Percentiles rank a stretch among this genome's conserved stretches.
Evolutionary conservation across 1,140 invertebrate genomes (phyloP).

Genomic region (Luehdorfia chinensis): DNA sequence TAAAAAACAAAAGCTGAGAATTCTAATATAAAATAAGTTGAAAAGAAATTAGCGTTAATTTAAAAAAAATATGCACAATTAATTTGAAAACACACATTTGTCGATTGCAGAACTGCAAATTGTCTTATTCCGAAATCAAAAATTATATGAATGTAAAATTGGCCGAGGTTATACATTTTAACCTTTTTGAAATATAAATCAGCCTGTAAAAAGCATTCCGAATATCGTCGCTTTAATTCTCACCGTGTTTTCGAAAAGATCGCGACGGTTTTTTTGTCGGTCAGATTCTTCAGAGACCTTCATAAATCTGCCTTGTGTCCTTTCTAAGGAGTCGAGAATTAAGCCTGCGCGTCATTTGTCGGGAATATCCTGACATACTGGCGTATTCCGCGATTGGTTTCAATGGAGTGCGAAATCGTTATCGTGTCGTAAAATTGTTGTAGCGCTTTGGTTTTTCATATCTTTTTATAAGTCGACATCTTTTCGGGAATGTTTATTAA

Average conservation of each 20-base stretch:
- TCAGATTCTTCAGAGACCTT: conserved; percentile 37
- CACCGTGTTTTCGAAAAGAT: conserved; percentile 25
- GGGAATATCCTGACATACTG: conserved; percentile 35
- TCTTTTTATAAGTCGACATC: neutral
- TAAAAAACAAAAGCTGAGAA: too few species aligned
- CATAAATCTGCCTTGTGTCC: conserved; percentile 55
- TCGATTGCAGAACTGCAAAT: too few species aligned
- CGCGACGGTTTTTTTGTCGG: conserved; percentile 28
- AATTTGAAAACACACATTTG: too few species aligned
- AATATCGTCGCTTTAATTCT: conserved; percentile 30
- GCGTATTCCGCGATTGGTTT: conserved; percentile 21
- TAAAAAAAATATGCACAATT: too few species aligned
- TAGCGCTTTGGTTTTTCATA: conserved; percentile 19
- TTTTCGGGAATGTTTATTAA: neutral
- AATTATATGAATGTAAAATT: too few species aligned
- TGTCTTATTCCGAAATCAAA: too few species aligned
- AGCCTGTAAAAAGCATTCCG: conserved; percentile 26
- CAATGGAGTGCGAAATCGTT: conserved; percentile 29
- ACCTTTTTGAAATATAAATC: too few species aligned
- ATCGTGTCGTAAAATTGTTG: conserved; percentile 29
- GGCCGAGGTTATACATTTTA: too few species aligned
- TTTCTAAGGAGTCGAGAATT: conserved; percentile 43
- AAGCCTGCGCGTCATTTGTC: conserved; percentile 46
- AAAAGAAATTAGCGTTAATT: too few species aligned
- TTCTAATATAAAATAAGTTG: too few species aligned